phyloP scores from a whole-genome alignment of 2,797 vertebrate species.

The Monodelphis domestica region DNA sequence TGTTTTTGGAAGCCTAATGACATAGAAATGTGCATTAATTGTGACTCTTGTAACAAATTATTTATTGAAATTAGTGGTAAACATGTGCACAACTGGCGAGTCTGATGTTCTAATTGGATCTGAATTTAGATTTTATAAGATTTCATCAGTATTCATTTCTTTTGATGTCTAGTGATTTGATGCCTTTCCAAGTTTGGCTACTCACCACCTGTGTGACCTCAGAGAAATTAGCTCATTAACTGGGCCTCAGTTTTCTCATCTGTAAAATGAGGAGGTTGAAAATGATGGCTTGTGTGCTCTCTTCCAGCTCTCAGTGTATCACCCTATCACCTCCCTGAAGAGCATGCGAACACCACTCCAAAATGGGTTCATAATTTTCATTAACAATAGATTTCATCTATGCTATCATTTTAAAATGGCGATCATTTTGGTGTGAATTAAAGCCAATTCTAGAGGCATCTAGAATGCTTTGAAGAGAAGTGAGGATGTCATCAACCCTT shows the following conservation, averaged over 20 bases:
- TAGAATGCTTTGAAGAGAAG: neutral
- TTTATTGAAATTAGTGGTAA: conserved; percentile 18
- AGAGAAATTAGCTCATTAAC: neutral
- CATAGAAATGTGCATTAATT: neutral
- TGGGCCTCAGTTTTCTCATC: neutral
- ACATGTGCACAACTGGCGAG: neutral
- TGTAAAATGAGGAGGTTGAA: neutral
- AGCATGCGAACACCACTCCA: neutral
- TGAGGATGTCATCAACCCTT: neutral
- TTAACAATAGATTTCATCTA: neutral
- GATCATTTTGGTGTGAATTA: neutral
- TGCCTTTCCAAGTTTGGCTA: neutral
- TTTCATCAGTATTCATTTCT: neutral
- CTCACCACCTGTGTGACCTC: neutral
- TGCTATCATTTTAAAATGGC: neutral
- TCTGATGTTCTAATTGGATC: conserved; percentile 19
- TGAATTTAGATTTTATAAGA: conserved; percentile 23
- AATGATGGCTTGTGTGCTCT: neutral
- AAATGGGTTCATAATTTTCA: neutral
- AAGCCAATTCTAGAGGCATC: neutral
- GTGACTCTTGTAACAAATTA: neutral
- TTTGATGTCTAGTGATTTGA: neutral
- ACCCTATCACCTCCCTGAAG: neutral
- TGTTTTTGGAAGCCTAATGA: neutral
- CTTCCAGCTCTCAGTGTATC: neutral